phyloP scores from a whole-genome alignment of 2,888 invertebrate genomes.

The Phengaris alcon region DNA sequence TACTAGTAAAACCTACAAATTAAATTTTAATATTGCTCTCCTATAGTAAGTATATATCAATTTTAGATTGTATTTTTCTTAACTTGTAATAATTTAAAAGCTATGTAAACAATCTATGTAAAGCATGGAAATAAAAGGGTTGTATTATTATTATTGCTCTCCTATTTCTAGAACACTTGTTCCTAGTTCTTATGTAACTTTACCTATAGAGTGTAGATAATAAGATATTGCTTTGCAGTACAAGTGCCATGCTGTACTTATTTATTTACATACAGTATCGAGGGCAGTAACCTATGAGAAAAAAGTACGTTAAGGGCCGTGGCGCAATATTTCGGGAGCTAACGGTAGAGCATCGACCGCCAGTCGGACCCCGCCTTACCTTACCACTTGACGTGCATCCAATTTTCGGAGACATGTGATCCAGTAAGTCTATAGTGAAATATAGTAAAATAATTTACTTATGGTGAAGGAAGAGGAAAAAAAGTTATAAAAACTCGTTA shows the following conservation, averaged over 20 bases:
- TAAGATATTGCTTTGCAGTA: too few species aligned
- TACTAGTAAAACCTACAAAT: too few species aligned
- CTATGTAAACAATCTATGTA: too few species aligned
- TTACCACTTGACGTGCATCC: slow-evolving; percentile 56
- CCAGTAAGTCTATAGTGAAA: slow-evolving; percentile 33
- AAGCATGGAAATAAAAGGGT: too few species aligned
- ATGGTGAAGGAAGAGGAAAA: neutral
- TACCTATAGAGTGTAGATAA: neutral
- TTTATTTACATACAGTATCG: slow-evolving; percentile 33
- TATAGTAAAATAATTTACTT: too few species aligned
- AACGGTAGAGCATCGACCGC: slow-evolving; percentile 67
- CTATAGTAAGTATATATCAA: too few species aligned
- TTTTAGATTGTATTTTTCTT: too few species aligned
- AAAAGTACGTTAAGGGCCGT: slow-evolving; percentile 41
- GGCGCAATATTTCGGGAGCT: slow-evolving; percentile 75
- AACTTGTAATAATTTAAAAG: too few species aligned
- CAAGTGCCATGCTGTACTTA: neutral
- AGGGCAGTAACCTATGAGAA: slow-evolving; percentile 51
- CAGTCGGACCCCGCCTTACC: slow-evolving; percentile 56
- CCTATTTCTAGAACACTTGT: slow-evolving; percentile 1
- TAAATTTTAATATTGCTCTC: too few species aligned
- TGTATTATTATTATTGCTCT: too few species aligned
- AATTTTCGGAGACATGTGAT: slow-evolving; percentile 41
- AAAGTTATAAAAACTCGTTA: neutral
- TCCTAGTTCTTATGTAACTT: neutral